Evolutionary conservation across 2,888 invertebrate species (phyloP), one percentile per base, ranked within the genome.

Genomic region (Leucania comma): DNA sequence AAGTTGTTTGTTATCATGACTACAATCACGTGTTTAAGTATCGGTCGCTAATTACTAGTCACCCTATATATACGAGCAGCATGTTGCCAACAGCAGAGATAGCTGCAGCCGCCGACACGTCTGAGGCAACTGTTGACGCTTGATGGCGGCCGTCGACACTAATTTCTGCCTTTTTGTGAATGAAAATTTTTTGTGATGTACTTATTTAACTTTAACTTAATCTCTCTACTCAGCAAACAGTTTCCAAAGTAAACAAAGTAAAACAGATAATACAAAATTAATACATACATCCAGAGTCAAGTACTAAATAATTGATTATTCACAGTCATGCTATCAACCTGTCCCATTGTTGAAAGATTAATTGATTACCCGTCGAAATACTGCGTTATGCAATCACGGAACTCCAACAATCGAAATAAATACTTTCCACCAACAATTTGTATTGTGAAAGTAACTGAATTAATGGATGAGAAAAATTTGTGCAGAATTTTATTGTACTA

Each of bases 301-400:
- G 46, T 68, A 64, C 54, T 32, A 51, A 70, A 74, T 75, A 70
- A 79, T 72, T 74, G 59, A 83, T 83, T 67, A 62, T 57, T 63
- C 58, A 57, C 59, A 63, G 58, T 29, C 71, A 72, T 72, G 69
- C 69, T 75, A 70, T 48, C 68, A 60, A 59, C 63, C 68, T 77
- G 80, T 73, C 58, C 66, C 51, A 64, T 76, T 59, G 76, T 68
- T 73, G 66, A 84, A 77, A 79, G 75, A 81, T 79, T 84, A 84
- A 84, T 82, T 84, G 84, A 84, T 78, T 70, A 70, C 74, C 66
- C 60, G 68, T 73, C 46, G 78, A 66, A 75, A 75, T 67, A 77
- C 61, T 64, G 63, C 58, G 75, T 76, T 71, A 68, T 74, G 60
- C 72, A 84, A 79, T 82, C 82, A 80, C 61, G 8, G 67, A 53